A percentile compares a stretch with the other conserved stretches of the same genome.
Evolutionary conservation across 35 echinoderm and acorn worm genomes (phyloP).

Genomic region (Apostichopus californicus): DNA sequence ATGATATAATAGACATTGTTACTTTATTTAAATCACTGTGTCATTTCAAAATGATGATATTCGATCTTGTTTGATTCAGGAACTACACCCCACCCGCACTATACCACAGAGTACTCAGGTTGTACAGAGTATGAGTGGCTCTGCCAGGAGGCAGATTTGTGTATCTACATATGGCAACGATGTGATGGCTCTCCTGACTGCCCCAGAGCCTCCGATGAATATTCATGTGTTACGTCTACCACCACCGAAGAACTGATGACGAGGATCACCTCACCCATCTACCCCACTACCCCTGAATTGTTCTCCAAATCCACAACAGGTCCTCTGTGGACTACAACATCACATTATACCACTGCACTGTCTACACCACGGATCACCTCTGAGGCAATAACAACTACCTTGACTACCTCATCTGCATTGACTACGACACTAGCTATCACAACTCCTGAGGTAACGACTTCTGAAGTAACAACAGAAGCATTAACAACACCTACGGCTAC

Average conservation of each 20-base stretch:
- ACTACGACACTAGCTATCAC: conserved; percentile 12
- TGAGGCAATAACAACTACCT: not conserved
- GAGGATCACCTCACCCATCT: not conserved
- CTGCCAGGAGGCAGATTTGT: conserved; percentile 18
- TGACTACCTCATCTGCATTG: not conserved
- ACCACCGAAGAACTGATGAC: not conserved
- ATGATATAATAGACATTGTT: too few relatives aligned
- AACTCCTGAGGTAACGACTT: conserved; percentile 29
- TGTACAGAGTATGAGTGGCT: conserved; percentile 69
- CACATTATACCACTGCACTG: not conserved
- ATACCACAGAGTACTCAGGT: conserved; percentile 59
- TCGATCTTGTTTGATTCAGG: conserved; percentile 36
- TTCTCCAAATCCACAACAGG: not conserved
- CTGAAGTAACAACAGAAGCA: not conserved
- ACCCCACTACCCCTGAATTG: not conserved
- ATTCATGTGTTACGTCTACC: conserved; percentile 36
- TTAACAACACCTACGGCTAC: not conserved
- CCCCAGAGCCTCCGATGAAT: conserved; percentile 23
- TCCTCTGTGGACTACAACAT: not conserved
- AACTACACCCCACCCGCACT: conserved; percentile 77
- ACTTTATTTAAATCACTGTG: not conserved
- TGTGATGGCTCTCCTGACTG: conserved; percentile 41
- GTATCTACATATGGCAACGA: conserved; percentile 25
- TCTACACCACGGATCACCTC: conserved; percentile 5
- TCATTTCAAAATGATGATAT: not conserved